Conservation (phyloP, 2,888 invertebrate genomes). For the Ganaspis brasiliensis region DNA sequence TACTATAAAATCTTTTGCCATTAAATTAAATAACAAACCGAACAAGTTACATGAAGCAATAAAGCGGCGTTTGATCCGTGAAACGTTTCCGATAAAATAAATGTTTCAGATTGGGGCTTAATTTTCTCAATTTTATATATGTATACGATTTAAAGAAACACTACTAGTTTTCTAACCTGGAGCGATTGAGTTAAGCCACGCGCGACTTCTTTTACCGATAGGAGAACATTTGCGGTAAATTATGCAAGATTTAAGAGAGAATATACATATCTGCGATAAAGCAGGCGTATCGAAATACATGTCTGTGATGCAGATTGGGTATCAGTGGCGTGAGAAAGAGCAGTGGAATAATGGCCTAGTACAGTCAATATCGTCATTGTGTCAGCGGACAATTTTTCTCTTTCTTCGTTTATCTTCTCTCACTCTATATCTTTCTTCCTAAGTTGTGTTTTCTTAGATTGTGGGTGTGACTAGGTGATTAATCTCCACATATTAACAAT, state of each 20-base stretch:
- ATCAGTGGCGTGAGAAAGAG: constrained; percentile 44
- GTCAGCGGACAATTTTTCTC: constrained; percentile 13
- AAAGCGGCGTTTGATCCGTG: too few relatives aligned
- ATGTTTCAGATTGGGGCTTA: too few relatives aligned
- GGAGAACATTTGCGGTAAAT: constrained; percentile 37
- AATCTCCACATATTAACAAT: constrained; percentile 28
- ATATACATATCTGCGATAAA: constrained; percentile 28
- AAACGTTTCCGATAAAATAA: too few relatives aligned
- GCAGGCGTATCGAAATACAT: constrained; percentile 38
- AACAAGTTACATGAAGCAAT: too few relatives aligned
- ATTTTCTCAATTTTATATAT: too few relatives aligned
- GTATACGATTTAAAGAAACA: background rate
- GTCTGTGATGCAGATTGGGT: constrained; percentile 35
- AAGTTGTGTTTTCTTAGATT: background rate
- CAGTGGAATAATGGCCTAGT: constrained; percentile 34
- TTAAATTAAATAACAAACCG: too few relatives aligned
- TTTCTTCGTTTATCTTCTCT: background rate
- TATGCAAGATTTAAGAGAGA: constrained; percentile 32
- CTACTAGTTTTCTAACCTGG: background rate
- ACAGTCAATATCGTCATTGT: constrained; percentile 20
- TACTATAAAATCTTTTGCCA: too few relatives aligned
- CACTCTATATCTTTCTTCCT: background rate
- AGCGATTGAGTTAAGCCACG: constrained; percentile 27
- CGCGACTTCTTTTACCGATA: constrained; percentile 28
- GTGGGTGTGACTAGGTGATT: constrained; percentile 33